Base-by-base conservation (phyloP, 2,113 vertebrate genomes). In the Forbesichthys papilliferus region DNA sequence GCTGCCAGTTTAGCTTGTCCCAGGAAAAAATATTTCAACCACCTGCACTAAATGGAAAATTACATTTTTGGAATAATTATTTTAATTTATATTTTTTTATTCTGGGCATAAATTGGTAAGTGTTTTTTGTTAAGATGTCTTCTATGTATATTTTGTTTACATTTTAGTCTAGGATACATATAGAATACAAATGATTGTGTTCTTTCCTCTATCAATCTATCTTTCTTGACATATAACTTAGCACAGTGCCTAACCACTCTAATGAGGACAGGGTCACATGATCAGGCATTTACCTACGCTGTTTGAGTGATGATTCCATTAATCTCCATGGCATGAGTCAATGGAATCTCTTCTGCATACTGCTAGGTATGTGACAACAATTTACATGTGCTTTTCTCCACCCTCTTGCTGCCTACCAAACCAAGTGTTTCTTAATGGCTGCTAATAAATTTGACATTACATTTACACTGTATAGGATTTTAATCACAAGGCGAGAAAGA, bases 221-320 rank as follows among this genome's bases (percentile, higher is more conserved):
- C 49, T 33, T 9, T 36, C 67, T 61, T 63, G 65, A 27, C 88
- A 85, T 85, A 88, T 80, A 86, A 80, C 88, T 88, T 83, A 86
- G 70, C 88, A 69, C 79, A 65, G 63, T 80, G 82, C 61, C 86
- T 80, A 6, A 42, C 36, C 61, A 61, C 77, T 84, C 71, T 83
- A 90, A 86, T 85, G 80, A 82, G 74, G 74, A 75, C 81, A 63
- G 2, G 61, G 80, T 89, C 91, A 89, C 84, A 80, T 91, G 88
- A 88, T 3, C 88, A 49, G 48, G 53, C 58, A 59, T 81, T 75
- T 81, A 49, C 74, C 66, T 76, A 66, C 5, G 73, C 84, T 90
- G 77, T 73, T 74, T 78, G 63, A 79, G 56, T 71, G 77, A 82
- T 90, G 66, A 86, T 89, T 71, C 62, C 58, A 78, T 90, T 87